Percentiles rank a stretch among this genome's conserved stretches.
These are phyloP conservation scores for Dromius quadrimaculatus DNA, from an alignment of 2,888 invertebrate species.

Conservation along the genomic window DNA sequence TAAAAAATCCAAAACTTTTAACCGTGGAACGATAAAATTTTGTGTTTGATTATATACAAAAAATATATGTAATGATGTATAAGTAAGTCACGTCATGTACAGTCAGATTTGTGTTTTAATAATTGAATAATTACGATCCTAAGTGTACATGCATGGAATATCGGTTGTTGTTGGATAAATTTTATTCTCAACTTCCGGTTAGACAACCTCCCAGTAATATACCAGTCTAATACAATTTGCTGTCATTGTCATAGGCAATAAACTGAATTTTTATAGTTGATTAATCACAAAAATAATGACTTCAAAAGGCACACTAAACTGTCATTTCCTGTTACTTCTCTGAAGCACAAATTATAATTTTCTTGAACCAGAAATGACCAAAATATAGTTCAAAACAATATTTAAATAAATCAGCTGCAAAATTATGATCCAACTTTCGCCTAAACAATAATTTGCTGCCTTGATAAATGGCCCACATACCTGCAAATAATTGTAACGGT, in stretches of 20 bases:
- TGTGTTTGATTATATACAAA: too few relatives aligned
- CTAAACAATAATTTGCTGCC: slow-evolving; percentile 30
- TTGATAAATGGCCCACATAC: slow-evolving; percentile 48
- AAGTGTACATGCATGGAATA: too few relatives aligned
- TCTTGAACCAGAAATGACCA: slow-evolving; percentile 33
- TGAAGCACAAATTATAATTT: slow-evolving; percentile 19
- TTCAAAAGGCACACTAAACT: slow-evolving; percentile 16
- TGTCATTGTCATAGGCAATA: slow-evolving; percentile 9
- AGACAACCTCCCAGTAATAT: too few relatives aligned
- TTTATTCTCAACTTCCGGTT: too few relatives aligned
- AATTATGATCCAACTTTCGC: slow-evolving; percentile 36
- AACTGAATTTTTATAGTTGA: slow-evolving; percentile 6
- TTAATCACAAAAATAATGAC: slow-evolving; percentile 21
- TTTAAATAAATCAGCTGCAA: neutral
- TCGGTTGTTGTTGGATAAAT: too few relatives aligned
- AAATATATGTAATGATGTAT: too few relatives aligned
- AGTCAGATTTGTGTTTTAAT: too few relatives aligned
- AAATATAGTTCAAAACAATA: neutral
- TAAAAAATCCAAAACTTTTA: too few relatives aligned
- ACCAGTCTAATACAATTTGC: slow-evolving; percentile 33
- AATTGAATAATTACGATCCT: too few relatives aligned
- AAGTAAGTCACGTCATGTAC: too few relatives aligned
- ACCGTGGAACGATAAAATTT: too few relatives aligned
- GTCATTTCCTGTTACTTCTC: slow-evolving; percentile 29
- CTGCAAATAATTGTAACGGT: slow-evolving; percentile 38